A percentile compares a stretch with the other conserved stretches of the same genome.
These are phyloP conservation scores for Melanargia galathea DNA, from an alignment of 2,888 invertebrate species.

Conservation along the genomic window DNA sequence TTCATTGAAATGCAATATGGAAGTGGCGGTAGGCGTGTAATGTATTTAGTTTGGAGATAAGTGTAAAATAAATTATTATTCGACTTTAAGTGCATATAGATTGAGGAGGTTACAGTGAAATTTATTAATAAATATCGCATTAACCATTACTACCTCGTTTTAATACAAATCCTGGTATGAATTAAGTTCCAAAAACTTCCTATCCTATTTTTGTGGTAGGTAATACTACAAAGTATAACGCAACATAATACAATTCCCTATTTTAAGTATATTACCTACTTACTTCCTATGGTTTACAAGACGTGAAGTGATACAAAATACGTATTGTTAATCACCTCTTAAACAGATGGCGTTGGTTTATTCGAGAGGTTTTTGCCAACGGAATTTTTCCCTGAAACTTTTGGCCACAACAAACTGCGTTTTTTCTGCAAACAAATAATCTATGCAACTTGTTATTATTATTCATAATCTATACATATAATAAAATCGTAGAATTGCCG, in stretches of 20 bases:
- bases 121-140: conserved; percentile 81
- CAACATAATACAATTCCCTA: too few relatives aligned
- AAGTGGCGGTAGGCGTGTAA: conserved; percentile 62
- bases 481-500: too few relatives aligned
- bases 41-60: conserved; percentile 69
- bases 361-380: neutral
- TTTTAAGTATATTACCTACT: too few relatives aligned
- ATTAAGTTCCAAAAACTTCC: too few relatives aligned
- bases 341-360: conserved; percentile 14
- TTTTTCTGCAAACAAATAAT: neutral
- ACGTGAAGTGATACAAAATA: too few relatives aligned
- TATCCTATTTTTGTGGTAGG: too few relatives aligned
- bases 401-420: neutral
- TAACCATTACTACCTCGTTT: conserved; percentile 62
- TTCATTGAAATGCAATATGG: conserved; percentile 75
- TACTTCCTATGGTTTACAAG: too few relatives aligned
- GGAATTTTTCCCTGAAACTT: neutral
- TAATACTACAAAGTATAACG: too few relatives aligned
- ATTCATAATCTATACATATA: too few relatives aligned
- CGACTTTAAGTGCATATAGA: conserved; percentile 75
- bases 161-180: conserved; percentile 36
- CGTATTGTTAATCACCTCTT: neutral
- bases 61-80: conserved; percentile 81
- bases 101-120: conserved; percentile 79
- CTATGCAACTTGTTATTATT: too few relatives aligned